Evolutionary conservation across 2,888 invertebrate genomes (phyloP), one percentile per base, ranked within the genome.

Genomic region (Rhimphoctona megacephalus): DNA sequence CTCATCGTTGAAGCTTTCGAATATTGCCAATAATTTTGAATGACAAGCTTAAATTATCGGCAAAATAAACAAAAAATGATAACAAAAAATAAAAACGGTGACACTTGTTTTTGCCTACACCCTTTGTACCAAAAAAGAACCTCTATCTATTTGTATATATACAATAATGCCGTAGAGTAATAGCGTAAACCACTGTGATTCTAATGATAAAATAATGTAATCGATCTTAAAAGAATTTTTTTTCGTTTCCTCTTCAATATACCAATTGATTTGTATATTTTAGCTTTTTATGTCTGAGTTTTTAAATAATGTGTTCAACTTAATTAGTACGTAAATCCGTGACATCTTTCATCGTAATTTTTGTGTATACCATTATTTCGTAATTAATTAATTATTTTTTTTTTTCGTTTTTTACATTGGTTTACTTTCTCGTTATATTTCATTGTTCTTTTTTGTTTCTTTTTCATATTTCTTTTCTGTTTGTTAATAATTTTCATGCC

Each of bases 251-350:
- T 84, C 85, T 88, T 79, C 84, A 82, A 88, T 86, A 88, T 89
- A 88, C 73, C 67, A 46, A 81, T 89, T 81, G 81, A 87, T 89
- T 88, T 90, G 89, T 91, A 89, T 91, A 88, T 85, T 90, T 90
- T 88, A 90, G 90, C 89, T 90, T 91, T 88, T 91, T 89, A 91
- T 90, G 89, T 90, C 89, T 90, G 88, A 88, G 88, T 90, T 89
- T 88, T 89, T 57, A 85, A 80, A 80, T 81, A 83, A 84, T 89
- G 83, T 87, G 85, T 86, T 61, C 64, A 64, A 87, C 76, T 87
- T 84, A 85, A 78, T 87, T 88, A 85, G 88, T 88, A 87, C 83
- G 89, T 89, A 89, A 87, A 87, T 83, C 85, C 81, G 87, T 89
- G 85, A 89, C 87, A 61, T 88, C 70, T 87, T 83, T 83, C 78